Conservation (phyloP, 2,797 vertebrate genomes). For the Micropoecilia bifurca region DNA sequence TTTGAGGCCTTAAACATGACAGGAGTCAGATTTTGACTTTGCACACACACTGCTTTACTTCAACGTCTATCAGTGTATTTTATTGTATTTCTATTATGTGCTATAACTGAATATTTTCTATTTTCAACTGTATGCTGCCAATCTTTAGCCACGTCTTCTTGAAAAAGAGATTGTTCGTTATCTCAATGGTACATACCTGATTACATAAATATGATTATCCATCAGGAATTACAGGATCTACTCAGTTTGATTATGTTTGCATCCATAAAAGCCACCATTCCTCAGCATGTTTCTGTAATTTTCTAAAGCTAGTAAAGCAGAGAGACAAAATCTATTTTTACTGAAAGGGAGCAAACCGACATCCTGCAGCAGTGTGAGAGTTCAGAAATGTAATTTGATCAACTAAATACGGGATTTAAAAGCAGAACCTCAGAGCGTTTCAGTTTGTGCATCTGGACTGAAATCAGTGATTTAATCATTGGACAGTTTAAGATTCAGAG, state of each 20-base stretch:
- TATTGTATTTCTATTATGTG: too few relatives aligned
- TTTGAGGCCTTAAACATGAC: not conserved
- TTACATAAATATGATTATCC: too few relatives aligned
- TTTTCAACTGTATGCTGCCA: too few relatives aligned
- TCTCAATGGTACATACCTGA: too few relatives aligned
- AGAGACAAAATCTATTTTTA: not conserved
- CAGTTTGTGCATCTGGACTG: conserved; percentile 37
- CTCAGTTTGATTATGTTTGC: not conserved
- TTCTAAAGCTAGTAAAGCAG: not conserved
- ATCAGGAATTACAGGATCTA: not conserved
- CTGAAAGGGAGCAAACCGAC: not conserved
- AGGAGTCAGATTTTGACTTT: not conserved
- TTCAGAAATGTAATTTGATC: not conserved
- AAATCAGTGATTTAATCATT: conserved; percentile 48
- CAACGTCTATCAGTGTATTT: too few relatives aligned
- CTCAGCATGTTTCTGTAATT: not conserved
- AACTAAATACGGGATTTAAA: not conserved
- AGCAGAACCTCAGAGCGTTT: not conserved
- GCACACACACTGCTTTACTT: too few relatives aligned
- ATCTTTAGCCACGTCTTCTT: too few relatives aligned
- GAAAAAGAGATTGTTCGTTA: too few relatives aligned
- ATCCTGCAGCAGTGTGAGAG: not conserved
- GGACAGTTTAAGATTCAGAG: conserved; percentile 47
- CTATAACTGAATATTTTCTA: too few relatives aligned
- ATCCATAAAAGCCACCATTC: not conserved